Conservation (phyloP, 1,140 invertebrate species). For the Orius laevigatus region DNA sequence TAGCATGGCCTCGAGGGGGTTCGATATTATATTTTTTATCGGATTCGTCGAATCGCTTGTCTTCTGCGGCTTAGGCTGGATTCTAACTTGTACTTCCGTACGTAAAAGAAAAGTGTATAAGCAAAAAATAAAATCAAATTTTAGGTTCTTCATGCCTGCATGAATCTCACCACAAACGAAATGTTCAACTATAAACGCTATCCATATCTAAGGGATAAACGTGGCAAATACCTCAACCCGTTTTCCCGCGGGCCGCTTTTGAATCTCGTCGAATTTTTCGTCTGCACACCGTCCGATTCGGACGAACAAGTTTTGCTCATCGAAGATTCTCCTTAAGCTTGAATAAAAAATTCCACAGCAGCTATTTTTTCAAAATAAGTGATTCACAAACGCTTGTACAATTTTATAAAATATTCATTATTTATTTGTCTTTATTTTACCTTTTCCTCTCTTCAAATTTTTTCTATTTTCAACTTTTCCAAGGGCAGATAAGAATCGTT, state of each 20-base stretch:
- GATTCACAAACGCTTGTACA: neutral
- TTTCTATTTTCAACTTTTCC: neutral
- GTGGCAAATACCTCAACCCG: slow-evolving; percentile 74
- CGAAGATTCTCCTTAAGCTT: slow-evolving; percentile 16
- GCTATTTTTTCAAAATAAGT: neutral
- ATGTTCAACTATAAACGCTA: slow-evolving; percentile 86
- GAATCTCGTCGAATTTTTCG: slow-evolving; percentile 80
- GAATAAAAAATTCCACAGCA: neutral
- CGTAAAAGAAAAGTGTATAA: slow-evolving; percentile 25
- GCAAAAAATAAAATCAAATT: slow-evolving; percentile 21
- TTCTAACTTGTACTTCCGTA: slow-evolving; percentile 74
- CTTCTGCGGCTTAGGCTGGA: slow-evolving; percentile 71
- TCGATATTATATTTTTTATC: slow-evolving; percentile 62
- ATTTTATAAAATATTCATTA: neutral
- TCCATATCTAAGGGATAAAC: slow-evolving; percentile 69
- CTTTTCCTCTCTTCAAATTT: neutral
- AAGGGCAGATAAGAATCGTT: neutral
- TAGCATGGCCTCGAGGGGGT: slow-evolving; percentile 67
- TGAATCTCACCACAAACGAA: slow-evolving; percentile 87
- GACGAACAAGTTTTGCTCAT: slow-evolving; percentile 19
- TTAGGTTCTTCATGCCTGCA: slow-evolving; percentile 67
- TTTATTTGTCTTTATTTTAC: neutral
- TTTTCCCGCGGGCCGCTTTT: slow-evolving; percentile 70
- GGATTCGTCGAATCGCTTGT: slow-evolving; percentile 65
- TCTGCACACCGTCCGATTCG: slow-evolving; percentile 47